A percentile compares a stretch with the other conserved stretches of the same genome.
Evolutionary conservation across 2,888 invertebrate genomes (phyloP).

Genomic region (Branchipolynoe longqiensis): DNA sequence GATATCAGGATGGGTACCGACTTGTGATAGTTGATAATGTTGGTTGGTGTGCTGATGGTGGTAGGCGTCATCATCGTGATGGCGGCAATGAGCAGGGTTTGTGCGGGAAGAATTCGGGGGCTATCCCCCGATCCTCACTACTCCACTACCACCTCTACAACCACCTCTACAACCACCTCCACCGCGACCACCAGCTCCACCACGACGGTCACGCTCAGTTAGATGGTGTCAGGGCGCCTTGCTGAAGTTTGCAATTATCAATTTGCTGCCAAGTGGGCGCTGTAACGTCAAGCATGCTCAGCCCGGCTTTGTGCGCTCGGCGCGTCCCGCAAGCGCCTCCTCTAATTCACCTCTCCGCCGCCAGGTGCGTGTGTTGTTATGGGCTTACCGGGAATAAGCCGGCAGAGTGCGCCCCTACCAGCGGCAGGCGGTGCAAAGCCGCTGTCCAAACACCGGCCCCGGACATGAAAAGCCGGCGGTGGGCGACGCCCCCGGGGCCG

Average conservation of each 20-base stretch:
- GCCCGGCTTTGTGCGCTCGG: constrained; percentile 12
- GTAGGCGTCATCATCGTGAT: no score
- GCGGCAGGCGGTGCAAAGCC: neutral
- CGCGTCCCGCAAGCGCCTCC: neutral
- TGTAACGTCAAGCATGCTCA: constrained; percentile 29
- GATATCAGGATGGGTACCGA: no score
- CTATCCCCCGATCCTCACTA: no score
- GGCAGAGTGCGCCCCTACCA: neutral
- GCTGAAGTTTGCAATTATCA: constrained; percentile 3
- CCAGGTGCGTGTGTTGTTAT: constrained; percentile 27
- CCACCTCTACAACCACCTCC: no score
- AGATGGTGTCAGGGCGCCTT: neutral
- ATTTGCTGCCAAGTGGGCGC: constrained; percentile 8
- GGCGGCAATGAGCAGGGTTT: no score
- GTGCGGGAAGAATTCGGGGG: no score
- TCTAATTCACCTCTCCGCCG: constrained; percentile 3
- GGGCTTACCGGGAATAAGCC: constrained; percentile 26
- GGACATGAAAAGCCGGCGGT: constrained; percentile 12
- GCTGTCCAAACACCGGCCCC: constrained; percentile 24
- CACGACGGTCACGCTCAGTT: neutral
- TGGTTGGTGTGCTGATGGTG: no score
- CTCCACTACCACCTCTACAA: no score
- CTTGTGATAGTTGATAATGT: no score
- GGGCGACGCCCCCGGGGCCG: neutral
- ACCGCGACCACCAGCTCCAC: no score